A percentile compares a stretch with the other conserved stretches of the same genome.
Evolutionary conservation across 2,113 vertebrate genomes (phyloP).

Genomic region (Phalacrocorax aristotelis): DNA sequence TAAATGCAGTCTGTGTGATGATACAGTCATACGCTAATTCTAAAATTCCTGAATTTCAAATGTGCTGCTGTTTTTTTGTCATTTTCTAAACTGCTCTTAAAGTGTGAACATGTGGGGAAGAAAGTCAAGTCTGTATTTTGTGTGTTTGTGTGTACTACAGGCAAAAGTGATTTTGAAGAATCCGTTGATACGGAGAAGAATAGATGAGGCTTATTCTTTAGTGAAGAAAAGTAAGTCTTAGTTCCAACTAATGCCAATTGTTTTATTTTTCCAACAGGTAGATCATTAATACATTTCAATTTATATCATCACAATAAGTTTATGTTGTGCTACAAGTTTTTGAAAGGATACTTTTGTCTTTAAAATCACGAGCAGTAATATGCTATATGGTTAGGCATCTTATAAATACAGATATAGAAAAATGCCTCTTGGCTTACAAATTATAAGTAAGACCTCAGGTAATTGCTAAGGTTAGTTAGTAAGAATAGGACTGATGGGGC

Average conservation of each 20-base stretch:
- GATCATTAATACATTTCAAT: background rate
- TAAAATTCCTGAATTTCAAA: background rate
- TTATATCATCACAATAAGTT: background rate
- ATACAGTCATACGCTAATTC: background rate
- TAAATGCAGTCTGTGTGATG: background rate
- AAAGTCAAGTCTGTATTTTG: background rate
- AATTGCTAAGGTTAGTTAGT: background rate
- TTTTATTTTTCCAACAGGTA: background rate
- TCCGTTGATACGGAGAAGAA: slow-evolving; percentile 84
- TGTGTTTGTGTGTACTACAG: slow-evolving; percentile 69
- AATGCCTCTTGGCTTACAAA: background rate
- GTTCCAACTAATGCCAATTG: background rate
- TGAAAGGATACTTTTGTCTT: background rate
- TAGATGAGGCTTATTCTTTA: slow-evolving; percentile 82
- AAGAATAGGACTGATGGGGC: background rate
- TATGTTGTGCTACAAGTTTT: background rate
- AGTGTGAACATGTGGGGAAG: background rate
- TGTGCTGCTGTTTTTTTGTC: background rate
- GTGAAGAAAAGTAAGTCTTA: slow-evolving; percentile 83
- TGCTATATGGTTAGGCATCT: background rate
- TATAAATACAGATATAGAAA: background rate
- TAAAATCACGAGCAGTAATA: background rate
- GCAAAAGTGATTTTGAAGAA: slow-evolving; percentile 92
- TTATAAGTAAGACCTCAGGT: background rate
- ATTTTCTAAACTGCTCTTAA: background rate